Base-by-base conservation (phyloP, 2,888 invertebrate species). In the Aporophyla lueneburgensis region DNA sequence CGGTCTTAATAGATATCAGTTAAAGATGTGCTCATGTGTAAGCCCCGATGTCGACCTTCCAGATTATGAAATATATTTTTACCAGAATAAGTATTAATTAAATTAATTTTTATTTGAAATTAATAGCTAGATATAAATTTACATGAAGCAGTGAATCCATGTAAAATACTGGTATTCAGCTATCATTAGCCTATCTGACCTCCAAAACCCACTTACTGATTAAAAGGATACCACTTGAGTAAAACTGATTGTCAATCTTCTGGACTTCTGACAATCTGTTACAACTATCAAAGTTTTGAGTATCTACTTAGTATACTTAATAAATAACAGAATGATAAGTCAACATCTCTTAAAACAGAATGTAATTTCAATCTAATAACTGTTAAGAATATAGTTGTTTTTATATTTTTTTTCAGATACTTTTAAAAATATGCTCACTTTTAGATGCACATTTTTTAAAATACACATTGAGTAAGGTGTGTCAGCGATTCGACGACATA, bases 361-460 rank as follows among this genome's bases (percentile, higher is more conserved):
- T 24, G 10, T n/a, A 43, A 2, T 24, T 63, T 21, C 21, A 16
- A 63, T 68, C 10, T n/a, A 46, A 10, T 16, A 21, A 58, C 54
- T 6, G 21, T 16, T 1, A 5, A 49, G 9, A 33, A 12, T 16
- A 24, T 33, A 62, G 49, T 0, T 19, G 6, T 19, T 5, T 61
- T 21, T n/a, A 14, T 10, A 9, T 16, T 67, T 43, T 40, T 70
- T 96, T 96, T 72, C 94, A 97, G 97, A 96, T 97, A 86, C 96
- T 97, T 85, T 93, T 97, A 80, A 97, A 97, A 91, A 97, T 97
- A 90, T 97, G 97, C 88, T 97, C 97, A 51, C 97, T 96, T 88
- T 86, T 97, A 89, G 97, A 97, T 91, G 97, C 97, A 79, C 93
- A 96, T 85, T 97, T 97, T 86, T 91, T 97, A 80, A 96, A 96